Evolutionary conservation across 2,113 vertebrate genomes (phyloP).

Genomic region (Hucho hucho): DNA sequence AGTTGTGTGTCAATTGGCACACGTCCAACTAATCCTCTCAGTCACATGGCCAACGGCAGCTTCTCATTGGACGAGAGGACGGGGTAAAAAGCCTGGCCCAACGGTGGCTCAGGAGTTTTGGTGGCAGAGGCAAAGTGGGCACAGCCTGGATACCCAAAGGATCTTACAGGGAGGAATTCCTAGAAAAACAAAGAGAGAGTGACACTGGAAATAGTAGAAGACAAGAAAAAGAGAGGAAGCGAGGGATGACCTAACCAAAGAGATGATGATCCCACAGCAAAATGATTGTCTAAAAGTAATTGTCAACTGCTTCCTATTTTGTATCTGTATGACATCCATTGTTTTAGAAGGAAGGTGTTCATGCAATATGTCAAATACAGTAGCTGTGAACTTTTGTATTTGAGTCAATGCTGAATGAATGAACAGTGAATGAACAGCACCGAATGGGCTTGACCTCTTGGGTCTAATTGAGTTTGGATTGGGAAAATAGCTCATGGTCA

Average conservation of each 20-base stretch:
- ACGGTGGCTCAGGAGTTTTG: conserved; percentile 45
- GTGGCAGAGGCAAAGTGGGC: conserved; percentile 29
- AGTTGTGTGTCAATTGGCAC: conserved; percentile 60
- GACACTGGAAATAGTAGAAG: neutral
- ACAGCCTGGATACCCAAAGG: conserved; percentile 32
- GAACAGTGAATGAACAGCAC: too few relatives aligned
- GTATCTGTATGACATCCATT: too few relatives aligned
- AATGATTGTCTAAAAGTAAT: conserved; percentile 59
- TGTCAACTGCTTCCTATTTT: conserved; percentile 23
- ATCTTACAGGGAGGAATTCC: conserved; percentile 34
- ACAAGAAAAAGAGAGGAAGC: neutral
- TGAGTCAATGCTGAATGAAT: too few relatives aligned
- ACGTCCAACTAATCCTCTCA: conserved; percentile 35
- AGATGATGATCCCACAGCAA: conserved; percentile 54
- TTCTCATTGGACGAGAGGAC: conserved; percentile 50
- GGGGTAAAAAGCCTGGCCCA: conserved; percentile 63
- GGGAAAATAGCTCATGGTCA: too few relatives aligned
- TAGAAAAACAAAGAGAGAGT: conserved; percentile 6
- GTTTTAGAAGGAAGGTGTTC: too few relatives aligned
- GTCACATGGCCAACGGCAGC: conserved; percentile 56
- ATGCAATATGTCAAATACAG: too few relatives aligned
- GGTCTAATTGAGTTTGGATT: too few relatives aligned
- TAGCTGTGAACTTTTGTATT: too few relatives aligned
- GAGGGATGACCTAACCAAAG: conserved; percentile 60
- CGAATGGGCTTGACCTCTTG: too few relatives aligned